Conservation (phyloP, 2,888 invertebrate genomes). For the Trachelus tabidus region DNA sequence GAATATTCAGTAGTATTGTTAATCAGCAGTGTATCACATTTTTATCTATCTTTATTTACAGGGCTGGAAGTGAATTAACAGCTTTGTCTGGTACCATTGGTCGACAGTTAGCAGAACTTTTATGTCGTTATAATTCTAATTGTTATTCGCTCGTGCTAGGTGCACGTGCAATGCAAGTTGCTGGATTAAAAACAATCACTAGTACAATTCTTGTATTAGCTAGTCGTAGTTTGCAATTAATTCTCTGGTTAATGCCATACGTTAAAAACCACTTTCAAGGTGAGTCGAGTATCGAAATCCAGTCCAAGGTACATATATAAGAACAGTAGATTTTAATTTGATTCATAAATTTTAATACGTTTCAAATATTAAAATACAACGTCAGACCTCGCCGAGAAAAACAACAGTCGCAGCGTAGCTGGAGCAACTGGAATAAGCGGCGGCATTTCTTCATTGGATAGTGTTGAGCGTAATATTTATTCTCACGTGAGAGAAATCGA, state of each 20-base stretch:
- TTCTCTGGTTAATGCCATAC: constrained; percentile 82
- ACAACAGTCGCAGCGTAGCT: constrained; percentile 46
- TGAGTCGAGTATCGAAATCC: constrained; percentile 26
- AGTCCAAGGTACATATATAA: background rate
- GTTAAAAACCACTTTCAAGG: constrained; percentile 77
- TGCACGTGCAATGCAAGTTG: constrained; percentile 94
- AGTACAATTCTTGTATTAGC: constrained; percentile 92
- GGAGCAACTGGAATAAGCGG: constrained; percentile 51
- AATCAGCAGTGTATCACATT: background rate
- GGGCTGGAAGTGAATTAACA: constrained; percentile 72
- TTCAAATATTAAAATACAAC: background rate
- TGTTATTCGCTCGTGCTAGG: constrained; percentile 95
- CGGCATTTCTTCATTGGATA: constrained; percentile 69
- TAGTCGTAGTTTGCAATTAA: constrained; percentile 83
- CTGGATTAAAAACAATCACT: constrained; percentile 93
- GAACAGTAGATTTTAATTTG: background rate
- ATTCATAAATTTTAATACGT: background rate
- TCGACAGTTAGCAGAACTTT: constrained; percentile 86
- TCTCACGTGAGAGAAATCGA: constrained; percentile 94
- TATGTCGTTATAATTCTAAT: constrained; percentile 88
- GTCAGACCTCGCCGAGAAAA: constrained; percentile 54
- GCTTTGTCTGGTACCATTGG: constrained; percentile 84
- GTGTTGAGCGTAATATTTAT: constrained; percentile 81
- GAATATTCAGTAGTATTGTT: background rate
- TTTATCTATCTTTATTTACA: constrained; percentile 36